Evolutionary conservation across 2,797 vertebrate genomes (phyloP), one percentile per base, ranked within the genome.

Genomic region (Columba guinea): DNA sequence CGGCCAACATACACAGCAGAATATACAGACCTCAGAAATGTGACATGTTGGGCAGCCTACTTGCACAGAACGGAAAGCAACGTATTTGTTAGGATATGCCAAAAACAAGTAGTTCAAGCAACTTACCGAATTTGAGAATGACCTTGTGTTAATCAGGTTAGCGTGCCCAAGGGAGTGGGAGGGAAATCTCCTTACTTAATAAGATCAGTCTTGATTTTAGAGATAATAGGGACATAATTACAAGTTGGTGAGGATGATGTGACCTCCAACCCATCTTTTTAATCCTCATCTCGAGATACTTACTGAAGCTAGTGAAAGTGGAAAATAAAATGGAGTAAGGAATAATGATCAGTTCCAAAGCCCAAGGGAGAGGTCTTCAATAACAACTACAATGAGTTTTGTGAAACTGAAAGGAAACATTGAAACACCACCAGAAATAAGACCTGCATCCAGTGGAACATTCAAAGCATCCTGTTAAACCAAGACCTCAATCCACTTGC

Each of bases 171-270:
- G 94, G 82, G 95, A 97, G 94, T 89, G 65, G 92, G 95, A 96
- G 94, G 84, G 92, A 97, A 96, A 97, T 95, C 95, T 96, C 94
- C 94, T 94, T 96, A 95, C 95, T 97, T 97, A 97, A 95, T 97
- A 96, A 94, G 95, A 97, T 96, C 94, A 96, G 95, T 97, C 95
- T 97, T 97, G 96, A 97, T 95, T 96, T 96, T 96, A 97, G 94
- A 97, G 91, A 89, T 97, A 97, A 96, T 94, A 95, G 95, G 96
- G 85, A 96, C 90, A 93, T 95, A 97, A 97, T 96, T 96, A 96
- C 95, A 96, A 97, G 91, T 93, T 91, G 91, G 74, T 0, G 90
- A 96, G 95, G 85, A 94, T 97, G 95, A 93, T 77, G 88, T 96
- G 95, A 97, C 96, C 95, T 95, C 93, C 95, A 96, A 92, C 91